Percentiles rank a stretch among this genome's conserved stretches.
phyloP scores from a whole-genome alignment of 2,113 vertebrate genomes.

The Clarias batrachus region DNA sequence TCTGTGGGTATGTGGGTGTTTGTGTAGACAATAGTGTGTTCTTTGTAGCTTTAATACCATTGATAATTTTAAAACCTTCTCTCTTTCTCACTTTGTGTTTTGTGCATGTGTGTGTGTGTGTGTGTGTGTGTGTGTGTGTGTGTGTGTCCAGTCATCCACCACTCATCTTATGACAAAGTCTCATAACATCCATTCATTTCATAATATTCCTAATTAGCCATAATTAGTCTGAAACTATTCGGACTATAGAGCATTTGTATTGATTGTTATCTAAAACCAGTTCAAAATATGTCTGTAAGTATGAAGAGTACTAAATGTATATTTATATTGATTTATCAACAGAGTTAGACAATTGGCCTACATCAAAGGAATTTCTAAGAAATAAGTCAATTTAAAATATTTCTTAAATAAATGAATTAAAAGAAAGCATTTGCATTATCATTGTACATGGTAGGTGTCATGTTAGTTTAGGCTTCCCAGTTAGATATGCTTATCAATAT shows the following conservation, averaged over 20 bases:
- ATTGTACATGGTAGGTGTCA: too few relatives aligned
- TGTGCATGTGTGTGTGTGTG: too few relatives aligned
- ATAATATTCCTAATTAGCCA: neutral
- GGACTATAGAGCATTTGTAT: neutral
- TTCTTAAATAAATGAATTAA: neutral
- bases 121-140: too few relatives aligned
- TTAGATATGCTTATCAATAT: too few relatives aligned
- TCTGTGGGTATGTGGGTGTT: neutral
- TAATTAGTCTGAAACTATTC: neutral
- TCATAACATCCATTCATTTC: neutral
- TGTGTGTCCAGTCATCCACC: neutral
- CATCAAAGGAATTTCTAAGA: neutral
- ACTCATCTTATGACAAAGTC: neutral
- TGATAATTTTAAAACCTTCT: too few relatives aligned
- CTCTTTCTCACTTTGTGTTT: too few relatives aligned
- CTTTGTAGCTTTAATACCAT: too few relatives aligned
- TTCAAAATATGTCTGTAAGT: neutral
- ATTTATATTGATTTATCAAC: neutral
- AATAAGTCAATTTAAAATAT: too few relatives aligned
- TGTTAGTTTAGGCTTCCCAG: too few relatives aligned
- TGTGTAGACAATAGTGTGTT: neutral
- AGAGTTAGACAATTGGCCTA: neutral
- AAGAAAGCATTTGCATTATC: neutral
- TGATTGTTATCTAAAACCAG: neutral
- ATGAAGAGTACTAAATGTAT: neutral